Conservation (phyloP, 2,888 invertebrate species). For the Perizoma affinitatum region DNA sequence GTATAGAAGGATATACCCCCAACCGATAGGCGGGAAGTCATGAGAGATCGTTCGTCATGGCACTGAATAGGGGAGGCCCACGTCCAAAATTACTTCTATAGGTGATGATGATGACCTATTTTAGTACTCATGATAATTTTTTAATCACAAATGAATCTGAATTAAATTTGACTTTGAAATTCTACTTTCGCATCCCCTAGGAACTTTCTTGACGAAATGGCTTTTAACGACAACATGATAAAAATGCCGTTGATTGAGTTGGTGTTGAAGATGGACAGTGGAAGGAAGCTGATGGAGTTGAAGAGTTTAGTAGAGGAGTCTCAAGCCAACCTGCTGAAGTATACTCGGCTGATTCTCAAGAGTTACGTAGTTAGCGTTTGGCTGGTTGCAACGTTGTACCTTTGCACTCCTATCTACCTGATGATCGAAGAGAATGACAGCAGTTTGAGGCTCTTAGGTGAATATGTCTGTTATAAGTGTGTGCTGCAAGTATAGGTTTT, state of each 20-base stretch:
- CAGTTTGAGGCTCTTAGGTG: constrained; percentile 65
- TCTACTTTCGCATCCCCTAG: constrained; percentile 1
- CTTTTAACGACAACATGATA: constrained; percentile 57
- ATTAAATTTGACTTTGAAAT: too few species aligned
- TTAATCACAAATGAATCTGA: too few species aligned
- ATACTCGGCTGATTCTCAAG: constrained; percentile 57
- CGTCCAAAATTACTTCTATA: too few species aligned
- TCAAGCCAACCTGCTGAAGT: constrained; percentile 57
- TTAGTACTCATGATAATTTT: too few species aligned
- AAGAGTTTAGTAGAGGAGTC: constrained; percentile 56
- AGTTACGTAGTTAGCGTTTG: constrained; percentile 59
- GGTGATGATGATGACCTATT: too few species aligned
- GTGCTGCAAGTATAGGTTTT: too few species aligned
- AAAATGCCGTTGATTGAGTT: constrained; percentile 63
- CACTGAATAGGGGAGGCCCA: too few species aligned
- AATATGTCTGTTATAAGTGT: constrained; percentile 26
- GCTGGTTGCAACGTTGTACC: constrained; percentile 61
- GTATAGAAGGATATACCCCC: too few species aligned
- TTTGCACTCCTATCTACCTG: constrained; percentile 62
- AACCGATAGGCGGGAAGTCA: too few species aligned
- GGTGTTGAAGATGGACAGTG: constrained; percentile 41
- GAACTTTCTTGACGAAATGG: constrained; percentile 63
- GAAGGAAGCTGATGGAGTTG: constrained; percentile 53
- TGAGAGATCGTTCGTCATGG: too few species aligned
- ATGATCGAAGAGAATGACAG: constrained; percentile 60